These are phyloP conservation scores for Parnassius smintheus DNA, from an alignment of 2,888 invertebrate species.

Conservation along the genomic window DNA sequence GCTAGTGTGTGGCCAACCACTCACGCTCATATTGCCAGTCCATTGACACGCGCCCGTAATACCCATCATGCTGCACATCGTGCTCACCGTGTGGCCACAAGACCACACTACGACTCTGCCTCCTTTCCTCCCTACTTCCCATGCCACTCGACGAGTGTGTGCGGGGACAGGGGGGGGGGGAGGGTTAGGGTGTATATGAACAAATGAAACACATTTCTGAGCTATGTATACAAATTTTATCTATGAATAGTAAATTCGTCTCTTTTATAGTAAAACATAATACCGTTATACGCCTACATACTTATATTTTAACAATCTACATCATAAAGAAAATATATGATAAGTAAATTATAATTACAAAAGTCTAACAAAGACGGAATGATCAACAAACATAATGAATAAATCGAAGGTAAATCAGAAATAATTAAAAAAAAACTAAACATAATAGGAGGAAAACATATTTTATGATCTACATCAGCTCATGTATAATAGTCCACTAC, in stretches of 20 bases:
- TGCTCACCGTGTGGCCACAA: no score
- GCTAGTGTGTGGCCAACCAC: no score
- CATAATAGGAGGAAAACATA: neutral
- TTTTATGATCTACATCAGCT: no score
- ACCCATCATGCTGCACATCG: no score
- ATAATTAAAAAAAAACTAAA: constrained; percentile 17
- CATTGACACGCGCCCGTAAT: no score
- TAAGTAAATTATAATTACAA: constrained; percentile 18
- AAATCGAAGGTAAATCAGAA: constrained; percentile 14
- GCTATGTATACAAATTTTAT: constrained; percentile 24
- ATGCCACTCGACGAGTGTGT: no score
- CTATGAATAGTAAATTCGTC: constrained; percentile 27
- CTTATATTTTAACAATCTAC: constrained; percentile 12
- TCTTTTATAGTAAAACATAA: constrained; percentile 23
- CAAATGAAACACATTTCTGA: constrained; percentile 18
- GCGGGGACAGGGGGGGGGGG: no score
- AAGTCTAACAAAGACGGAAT: constrained; percentile 27
- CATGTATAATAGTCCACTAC: no score
- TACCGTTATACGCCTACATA: constrained; percentile 21
- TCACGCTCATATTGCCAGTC: no score
- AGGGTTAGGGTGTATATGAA: neutral
- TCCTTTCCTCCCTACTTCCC: no score
- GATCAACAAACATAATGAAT: constrained; percentile 10
- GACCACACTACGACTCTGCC: no score
- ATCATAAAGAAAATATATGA: constrained; percentile 9